Evolutionary conservation across 2,113 vertebrate genomes (phyloP).

Genomic region (Apteryx owenii): DNA sequence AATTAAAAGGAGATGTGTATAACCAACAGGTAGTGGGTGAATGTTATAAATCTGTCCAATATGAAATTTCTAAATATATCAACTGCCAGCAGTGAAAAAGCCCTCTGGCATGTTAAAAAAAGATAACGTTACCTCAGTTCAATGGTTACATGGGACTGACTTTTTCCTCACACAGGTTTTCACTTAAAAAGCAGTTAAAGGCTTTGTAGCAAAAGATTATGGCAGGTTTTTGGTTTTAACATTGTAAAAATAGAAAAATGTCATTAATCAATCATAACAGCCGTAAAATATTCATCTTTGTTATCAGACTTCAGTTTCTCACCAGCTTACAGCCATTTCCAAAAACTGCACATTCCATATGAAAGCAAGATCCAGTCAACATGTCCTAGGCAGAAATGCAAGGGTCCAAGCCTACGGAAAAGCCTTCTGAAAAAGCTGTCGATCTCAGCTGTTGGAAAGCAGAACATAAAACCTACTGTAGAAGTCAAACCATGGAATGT

Average conservation of each 20-base stretch:
- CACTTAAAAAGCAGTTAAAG: not conserved
- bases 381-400: not conserved
- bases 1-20: not conserved
- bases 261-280: not conserved
- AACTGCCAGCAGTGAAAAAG: not conserved
- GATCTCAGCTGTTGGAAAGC: not conserved
- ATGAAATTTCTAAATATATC: not conserved
- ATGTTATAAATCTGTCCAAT: not conserved
- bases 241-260: not conserved
- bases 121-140: not conserved
- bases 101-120: not conserved
- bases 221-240: not conserved
- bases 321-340: not conserved
- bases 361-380: not conserved
- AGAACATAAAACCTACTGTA: not conserved
- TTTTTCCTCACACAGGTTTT: not conserved
- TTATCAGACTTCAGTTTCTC: not conserved
- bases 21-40: not conserved
- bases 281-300: not conserved
- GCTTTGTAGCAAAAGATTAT: not conserved
- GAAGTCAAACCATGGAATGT: not conserved
- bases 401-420: not conserved
- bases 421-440: not conserved
- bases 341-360: not conserved
- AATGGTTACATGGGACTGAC: fast-evolving